A percentile compares a stretch with the other conserved stretches of the same genome.
Conservation (phyloP, 2,888 invertebrate species). For the Drosophila fungiperda region DNA sequence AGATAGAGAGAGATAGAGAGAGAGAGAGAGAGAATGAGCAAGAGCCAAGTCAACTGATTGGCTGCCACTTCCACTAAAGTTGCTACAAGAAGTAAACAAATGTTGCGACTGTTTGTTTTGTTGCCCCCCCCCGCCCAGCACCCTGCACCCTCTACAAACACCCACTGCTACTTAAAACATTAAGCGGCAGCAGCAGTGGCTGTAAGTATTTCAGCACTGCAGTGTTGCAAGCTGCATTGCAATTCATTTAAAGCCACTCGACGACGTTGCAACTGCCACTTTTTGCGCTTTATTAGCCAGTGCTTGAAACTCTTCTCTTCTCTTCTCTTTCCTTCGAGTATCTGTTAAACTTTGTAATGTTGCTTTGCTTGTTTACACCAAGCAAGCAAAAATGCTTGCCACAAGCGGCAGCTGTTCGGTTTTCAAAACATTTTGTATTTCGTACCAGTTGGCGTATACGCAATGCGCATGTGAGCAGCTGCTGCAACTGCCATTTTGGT, state of each 20-base stretch:
- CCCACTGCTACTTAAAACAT: conserved; percentile 38
- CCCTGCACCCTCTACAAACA: background rate
- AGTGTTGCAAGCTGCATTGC: conserved; percentile 45
- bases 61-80: conserved; percentile 49
- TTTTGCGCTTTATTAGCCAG: conserved; percentile 35
- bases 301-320: conserved; percentile 9
- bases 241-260: conserved; percentile 63
- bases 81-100: conserved; percentile 69
- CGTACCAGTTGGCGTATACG: conserved; percentile 27
- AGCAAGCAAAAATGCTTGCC: conserved; percentile 15
- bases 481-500: conserved; percentile 13
- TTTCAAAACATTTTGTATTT: conserved; percentile 9
- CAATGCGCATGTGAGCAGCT: conserved; percentile 28
- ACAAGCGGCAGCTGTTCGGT: conserved; percentile 8
- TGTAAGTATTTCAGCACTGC: background rate
- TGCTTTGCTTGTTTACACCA: conserved; percentile 4
- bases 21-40: conserved; percentile 1
- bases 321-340: background rate
- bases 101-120: conserved; percentile 47
- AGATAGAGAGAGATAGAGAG: background rate
- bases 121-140: background rate
- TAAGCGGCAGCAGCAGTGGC: conserved; percentile 21
- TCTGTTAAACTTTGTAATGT: conserved; percentile 24
- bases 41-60: conserved; percentile 66
- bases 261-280: conserved; percentile 37